Percentiles rank a stretch among this genome's conserved stretches.
phyloP scores from a whole-genome alignment of 2,113 vertebrate species.

The Protobothrops flavoviridis region DNA sequence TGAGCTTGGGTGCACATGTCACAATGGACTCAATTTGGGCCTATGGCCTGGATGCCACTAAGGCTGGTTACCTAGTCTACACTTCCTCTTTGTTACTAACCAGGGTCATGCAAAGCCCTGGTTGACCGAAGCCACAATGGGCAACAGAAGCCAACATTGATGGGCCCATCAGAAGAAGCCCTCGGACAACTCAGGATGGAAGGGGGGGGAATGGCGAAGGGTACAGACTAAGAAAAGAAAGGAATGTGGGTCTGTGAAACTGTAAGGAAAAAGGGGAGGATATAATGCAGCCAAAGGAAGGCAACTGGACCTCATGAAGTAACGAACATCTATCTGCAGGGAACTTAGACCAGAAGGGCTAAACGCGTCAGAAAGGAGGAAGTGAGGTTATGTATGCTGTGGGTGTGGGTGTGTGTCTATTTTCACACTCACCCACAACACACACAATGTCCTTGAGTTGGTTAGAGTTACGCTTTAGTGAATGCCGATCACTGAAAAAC shows the following conservation, averaged over 20 bases:
- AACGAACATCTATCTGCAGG: neutral
- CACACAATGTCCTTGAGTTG: neutral
- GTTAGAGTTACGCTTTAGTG: neutral
- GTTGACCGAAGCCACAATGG: neutral
- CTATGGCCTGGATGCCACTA: neutral
- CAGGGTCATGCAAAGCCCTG: neutral
- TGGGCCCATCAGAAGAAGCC: neutral
- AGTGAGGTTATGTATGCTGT: neutral
- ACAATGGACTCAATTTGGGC: neutral
- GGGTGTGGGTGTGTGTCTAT: neutral
- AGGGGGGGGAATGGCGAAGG: neutral
- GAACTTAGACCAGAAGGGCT: neutral
- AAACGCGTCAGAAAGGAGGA: neutral
- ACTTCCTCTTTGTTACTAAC: neutral
- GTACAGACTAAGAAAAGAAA: neutral
- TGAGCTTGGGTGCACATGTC: neutral
- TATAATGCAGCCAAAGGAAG: neutral
- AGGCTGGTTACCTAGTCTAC: neutral
- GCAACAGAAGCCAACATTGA: neutral
- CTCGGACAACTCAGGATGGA: neutral
- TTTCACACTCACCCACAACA: neutral
- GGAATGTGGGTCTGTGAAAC: neutral
- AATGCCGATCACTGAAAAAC: neutral
- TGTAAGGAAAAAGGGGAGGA: neutral
- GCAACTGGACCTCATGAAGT: neutral